Conservation (phyloP, 2,113 vertebrate species). For the Callopanchax toddi region DNA sequence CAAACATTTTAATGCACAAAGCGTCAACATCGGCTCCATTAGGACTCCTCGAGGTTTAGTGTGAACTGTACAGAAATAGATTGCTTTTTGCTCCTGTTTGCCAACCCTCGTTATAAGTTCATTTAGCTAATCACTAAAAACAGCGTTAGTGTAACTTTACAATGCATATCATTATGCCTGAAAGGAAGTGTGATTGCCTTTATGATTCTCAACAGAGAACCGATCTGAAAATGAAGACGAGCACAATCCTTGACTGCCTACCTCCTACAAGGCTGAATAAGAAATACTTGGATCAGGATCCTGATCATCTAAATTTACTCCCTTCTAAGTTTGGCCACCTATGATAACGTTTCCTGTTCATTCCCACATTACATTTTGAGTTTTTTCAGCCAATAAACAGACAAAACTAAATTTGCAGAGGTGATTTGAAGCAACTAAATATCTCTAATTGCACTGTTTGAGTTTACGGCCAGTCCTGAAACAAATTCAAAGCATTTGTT, state of each 20-base stretch:
- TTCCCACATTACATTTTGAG: neutral
- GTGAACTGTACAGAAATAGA: neutral
- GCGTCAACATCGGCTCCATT: neutral
- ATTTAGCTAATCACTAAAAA: constrained; percentile 29
- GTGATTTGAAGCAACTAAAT: neutral
- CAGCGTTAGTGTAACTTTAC: constrained; percentile 40
- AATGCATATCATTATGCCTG: constrained; percentile 48
- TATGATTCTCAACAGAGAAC: constrained; percentile 28
- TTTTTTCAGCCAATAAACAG: neutral
- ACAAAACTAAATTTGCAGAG: neutral
- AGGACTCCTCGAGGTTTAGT: neutral
- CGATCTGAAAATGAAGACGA: constrained; percentile 25
- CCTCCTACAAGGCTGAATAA: neutral
- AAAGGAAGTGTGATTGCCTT: constrained; percentile 33
- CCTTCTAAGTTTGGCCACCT: neutral
- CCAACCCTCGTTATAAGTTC: constrained; percentile 17
- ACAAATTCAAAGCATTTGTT: constrained; percentile 10
- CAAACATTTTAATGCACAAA: neutral
- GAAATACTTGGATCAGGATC: neutral
- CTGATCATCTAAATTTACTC: constrained; percentile 3
- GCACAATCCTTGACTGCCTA: neutral
- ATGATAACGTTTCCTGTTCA: neutral
- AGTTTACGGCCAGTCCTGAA: constrained; percentile 3
- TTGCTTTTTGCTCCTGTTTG: constrained; percentile 12
- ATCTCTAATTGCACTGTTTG: neutral